These are phyloP conservation scores for Ptilonorhynchus violaceus DNA, from an alignment of 2,113 vertebrate species.

Conservation along the genomic window DNA sequence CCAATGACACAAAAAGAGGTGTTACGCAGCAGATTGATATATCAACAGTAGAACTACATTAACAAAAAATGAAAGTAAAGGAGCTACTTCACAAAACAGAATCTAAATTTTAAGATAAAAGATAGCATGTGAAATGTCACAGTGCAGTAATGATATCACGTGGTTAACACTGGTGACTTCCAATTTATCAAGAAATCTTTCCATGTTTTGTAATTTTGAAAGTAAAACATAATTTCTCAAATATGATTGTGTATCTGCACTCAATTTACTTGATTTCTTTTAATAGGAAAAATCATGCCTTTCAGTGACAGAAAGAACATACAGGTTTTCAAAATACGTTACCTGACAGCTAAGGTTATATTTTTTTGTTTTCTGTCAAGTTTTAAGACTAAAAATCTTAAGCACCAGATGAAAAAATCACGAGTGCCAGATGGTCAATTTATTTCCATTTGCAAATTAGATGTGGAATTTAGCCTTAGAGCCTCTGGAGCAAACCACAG, in stretches of 20 bases:
- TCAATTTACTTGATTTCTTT: not conserved
- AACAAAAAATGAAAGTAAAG: not conserved
- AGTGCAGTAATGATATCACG: not conserved
- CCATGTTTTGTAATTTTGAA: not conserved
- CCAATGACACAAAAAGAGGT: not conserved
- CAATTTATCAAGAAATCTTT: not conserved
- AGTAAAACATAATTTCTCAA: not conserved
- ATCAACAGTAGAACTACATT: not conserved
- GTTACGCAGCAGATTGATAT: not conserved
- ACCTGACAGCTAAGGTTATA: not conserved
- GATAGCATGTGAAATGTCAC: not conserved
- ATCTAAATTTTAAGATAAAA: not conserved
- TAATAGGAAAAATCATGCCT: not conserved
- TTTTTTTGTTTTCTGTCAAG: not conserved
- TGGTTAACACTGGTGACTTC: not conserved
- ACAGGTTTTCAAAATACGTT: not conserved
- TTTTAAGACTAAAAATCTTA: not conserved
- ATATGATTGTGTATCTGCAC: not conserved
- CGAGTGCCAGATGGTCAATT: rapidly evolving
- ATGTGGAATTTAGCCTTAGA: not conserved
- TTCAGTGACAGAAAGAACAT: not conserved
- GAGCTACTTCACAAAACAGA: not conserved
- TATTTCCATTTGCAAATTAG: not conserved
- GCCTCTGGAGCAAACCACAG: not conserved
- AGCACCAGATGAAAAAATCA: not conserved